Conservation (phyloP, 2,797 vertebrate species). For the Arctocebus calabarensis region DNA sequence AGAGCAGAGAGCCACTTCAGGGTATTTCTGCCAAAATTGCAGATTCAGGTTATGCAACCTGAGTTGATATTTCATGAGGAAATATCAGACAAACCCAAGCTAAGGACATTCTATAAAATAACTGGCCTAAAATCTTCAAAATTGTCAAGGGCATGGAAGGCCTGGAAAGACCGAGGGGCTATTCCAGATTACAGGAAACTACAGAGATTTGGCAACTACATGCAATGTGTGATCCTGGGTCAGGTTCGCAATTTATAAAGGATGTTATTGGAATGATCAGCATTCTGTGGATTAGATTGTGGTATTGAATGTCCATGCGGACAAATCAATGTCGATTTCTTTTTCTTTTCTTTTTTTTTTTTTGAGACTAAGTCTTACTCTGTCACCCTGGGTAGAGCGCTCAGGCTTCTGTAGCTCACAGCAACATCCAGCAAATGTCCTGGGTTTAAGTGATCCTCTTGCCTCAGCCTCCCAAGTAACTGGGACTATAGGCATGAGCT, state of each 20-base stretch:
- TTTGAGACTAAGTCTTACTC: too few species aligned
- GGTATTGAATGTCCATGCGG: not conserved
- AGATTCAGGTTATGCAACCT: not conserved
- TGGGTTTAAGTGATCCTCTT: too few species aligned
- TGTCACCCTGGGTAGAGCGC: too few species aligned
- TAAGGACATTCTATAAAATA: not conserved
- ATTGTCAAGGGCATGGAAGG: not conserved
- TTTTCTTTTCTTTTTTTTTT: not conserved
- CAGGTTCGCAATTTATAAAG: not conserved
- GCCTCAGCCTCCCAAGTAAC: too few species aligned
- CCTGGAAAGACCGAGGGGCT: not conserved
- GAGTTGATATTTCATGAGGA: not conserved
- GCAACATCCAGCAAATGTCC: too few species aligned
- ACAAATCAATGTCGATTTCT: not conserved
- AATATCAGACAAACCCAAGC: not conserved
- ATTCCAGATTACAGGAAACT: not conserved
- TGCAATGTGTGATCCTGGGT: not conserved
- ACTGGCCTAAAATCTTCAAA: not conserved
- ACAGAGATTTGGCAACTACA: not conserved
- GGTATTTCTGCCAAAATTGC: not conserved
- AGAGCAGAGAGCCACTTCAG: not conserved
- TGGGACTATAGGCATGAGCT: too few species aligned
- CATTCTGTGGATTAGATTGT: not conserved
- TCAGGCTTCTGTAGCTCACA: too few species aligned
- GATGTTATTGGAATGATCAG: not conserved